Evolutionary conservation across 1,140 invertebrate genomes (phyloP).

Genomic region (Chironomus tepperi): DNA sequence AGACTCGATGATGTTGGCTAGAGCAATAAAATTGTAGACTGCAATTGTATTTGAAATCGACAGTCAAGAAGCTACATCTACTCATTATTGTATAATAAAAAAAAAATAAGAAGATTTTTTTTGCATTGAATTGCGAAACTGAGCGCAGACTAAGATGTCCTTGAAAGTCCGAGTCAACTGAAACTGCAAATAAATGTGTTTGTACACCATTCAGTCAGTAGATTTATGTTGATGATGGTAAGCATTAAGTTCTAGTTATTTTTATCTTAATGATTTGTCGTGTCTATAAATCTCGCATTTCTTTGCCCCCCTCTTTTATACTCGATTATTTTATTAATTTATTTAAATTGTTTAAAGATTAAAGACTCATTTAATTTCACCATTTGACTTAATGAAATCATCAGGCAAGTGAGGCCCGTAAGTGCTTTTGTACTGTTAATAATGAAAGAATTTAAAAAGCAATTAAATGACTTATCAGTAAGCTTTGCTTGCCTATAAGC

Average conservation of each 20-base stretch:
- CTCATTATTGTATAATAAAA: too few relatives aligned
- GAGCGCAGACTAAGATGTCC: background rate
- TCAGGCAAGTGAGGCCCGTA: background rate
- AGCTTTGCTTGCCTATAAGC: background rate
- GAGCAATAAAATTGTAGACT: too few relatives aligned
- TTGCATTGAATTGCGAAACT: background rate
- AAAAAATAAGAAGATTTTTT: background rate
- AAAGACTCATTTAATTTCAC: background rate
- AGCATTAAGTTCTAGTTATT: background rate
- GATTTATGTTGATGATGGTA: background rate
- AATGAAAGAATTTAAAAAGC: background rate
- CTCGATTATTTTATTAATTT: too few relatives aligned
- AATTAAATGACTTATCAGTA: slow-evolving; percentile 14
- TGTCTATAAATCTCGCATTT: background rate
- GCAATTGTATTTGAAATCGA: too few relatives aligned
- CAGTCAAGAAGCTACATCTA: too few relatives aligned
- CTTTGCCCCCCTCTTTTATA: too few relatives aligned
- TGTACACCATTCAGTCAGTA: background rate
- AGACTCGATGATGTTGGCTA: too few relatives aligned
- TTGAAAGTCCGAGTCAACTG: background rate
- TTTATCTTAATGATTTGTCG: slow-evolving; percentile 7
- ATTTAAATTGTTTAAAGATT: too few relatives aligned
- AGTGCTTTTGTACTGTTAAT: too few relatives aligned
- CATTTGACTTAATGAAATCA: background rate
- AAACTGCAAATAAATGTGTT: background rate